Conservation (phyloP, 2,113 vertebrate genomes). For the Hippocampus barbouri region DNA sequence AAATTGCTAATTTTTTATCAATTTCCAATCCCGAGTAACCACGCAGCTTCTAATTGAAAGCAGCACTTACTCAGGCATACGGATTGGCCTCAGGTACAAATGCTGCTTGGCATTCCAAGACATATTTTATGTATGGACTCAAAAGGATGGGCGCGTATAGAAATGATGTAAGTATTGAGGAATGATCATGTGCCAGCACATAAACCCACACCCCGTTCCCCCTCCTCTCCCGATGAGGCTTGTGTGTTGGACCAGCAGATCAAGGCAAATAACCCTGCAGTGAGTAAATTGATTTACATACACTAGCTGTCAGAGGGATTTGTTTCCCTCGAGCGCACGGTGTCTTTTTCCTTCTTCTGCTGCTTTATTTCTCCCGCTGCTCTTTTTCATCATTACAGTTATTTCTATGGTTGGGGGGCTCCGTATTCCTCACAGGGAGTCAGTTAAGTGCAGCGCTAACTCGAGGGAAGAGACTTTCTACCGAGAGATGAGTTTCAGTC, state of each 20-base stretch:
- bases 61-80: background rate
- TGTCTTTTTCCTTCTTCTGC: background rate
- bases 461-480: constrained; percentile 14
- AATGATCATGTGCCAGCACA: constrained; percentile 25
- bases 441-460: constrained; percentile 30
- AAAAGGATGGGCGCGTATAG: background rate
- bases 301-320: constrained; percentile 25
- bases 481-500: background rate
- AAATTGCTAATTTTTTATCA: background rate
- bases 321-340: constrained; percentile 8
- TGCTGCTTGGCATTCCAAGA: constrained; percentile 2
- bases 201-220: background rate
- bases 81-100: constrained; percentile 22
- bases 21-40: background rate
- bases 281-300: constrained; percentile 40
- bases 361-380: background rate
- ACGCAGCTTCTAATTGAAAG: constrained; percentile 14
- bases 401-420: constrained; percentile 13
- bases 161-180: background rate
- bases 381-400: constrained; percentile 11
- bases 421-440: constrained; percentile 22
- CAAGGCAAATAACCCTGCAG: constrained; percentile 30
- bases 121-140: constrained; percentile 19
- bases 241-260: constrained; percentile 9
- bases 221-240: constrained; percentile 26